These are phyloP conservation scores for Hirundo rustica DNA, from an alignment of 2,797 vertebrate species.

Conservation along the genomic window DNA sequence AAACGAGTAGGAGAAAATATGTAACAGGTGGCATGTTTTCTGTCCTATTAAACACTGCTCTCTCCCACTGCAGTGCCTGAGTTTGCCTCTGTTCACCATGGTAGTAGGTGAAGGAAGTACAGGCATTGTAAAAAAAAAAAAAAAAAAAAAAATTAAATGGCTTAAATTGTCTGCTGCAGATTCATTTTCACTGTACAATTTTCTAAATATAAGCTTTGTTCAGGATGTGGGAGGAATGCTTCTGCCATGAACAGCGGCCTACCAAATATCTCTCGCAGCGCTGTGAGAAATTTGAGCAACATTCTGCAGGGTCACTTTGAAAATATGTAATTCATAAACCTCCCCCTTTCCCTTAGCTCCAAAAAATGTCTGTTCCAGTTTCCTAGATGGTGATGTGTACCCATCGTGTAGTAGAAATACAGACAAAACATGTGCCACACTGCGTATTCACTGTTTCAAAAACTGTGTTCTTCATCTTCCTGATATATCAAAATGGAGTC, in stretches of 20 bases:
- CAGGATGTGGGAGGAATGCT: not conserved
- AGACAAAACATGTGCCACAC: not conserved
- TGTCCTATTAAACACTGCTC: not conserved
- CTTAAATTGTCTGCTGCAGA: not conserved
- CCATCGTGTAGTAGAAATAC: not conserved
- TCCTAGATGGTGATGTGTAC: not conserved
- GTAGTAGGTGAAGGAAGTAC: not conserved
- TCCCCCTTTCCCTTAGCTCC: not conserved
- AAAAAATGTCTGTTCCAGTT: not conserved
- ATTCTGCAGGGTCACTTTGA: not conserved
- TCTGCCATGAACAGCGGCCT: not conserved
- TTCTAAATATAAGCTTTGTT: not conserved
- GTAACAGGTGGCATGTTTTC: constrained; percentile 18
- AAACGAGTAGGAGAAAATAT: not conserved
- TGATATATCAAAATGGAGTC: not conserved
- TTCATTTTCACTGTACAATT: not conserved
- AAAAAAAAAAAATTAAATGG: not conserved
- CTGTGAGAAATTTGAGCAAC: not conserved
- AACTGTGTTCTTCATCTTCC: not conserved
- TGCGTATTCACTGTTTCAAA: not conserved
- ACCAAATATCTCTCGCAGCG: not conserved
- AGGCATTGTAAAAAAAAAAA: not conserved
- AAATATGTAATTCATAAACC: not conserved
- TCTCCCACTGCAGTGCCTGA: not conserved
- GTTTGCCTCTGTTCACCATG: not conserved